These are phyloP conservation scores for Anoncus sp. DNA, from an alignment of 2,888 invertebrate genomes.

Conservation along the genomic window DNA sequence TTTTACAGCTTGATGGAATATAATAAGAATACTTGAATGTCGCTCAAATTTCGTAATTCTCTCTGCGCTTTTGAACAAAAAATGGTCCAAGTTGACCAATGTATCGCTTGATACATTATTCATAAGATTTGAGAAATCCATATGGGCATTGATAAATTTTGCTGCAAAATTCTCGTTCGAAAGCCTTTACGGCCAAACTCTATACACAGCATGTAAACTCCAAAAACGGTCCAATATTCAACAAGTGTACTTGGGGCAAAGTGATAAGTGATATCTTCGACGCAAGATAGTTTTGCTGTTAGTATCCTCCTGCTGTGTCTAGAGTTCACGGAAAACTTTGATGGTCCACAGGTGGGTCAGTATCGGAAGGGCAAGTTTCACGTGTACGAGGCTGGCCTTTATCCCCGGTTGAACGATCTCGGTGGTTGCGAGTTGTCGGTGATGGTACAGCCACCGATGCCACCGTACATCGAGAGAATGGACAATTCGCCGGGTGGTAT, in stretches of 20 bases:
- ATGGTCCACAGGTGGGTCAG: constrained; percentile 58
- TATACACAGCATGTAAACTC: not conserved
- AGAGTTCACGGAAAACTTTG: constrained; percentile 41
- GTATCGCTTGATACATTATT: not conserved
- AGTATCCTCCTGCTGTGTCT: constrained; percentile 6
- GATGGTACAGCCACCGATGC: constrained; percentile 65
- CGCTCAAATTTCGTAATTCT: not conserved
- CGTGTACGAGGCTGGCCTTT: constrained; percentile 44
- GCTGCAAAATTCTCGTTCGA: not conserved
- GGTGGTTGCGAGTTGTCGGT: constrained; percentile 66
- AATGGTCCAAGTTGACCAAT: no score
- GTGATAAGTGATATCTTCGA: constrained; percentile 53
- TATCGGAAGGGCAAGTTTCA: constrained; percentile 48
- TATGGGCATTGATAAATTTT: not conserved
- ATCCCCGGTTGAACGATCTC: constrained; percentile 59
- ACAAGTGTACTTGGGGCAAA: constrained; percentile 44
- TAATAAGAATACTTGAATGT: not conserved
- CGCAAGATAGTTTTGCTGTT: constrained; percentile 40
- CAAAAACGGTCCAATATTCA: constrained; percentile 18
- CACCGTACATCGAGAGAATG: constrained; percentile 60
- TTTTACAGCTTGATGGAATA: not conserved
- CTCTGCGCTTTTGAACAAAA: not conserved
- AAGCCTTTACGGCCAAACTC: not conserved
- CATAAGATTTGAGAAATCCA: not conserved
- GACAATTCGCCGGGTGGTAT: constrained; percentile 60